phyloP scores from a whole-genome alignment of 1,140 invertebrate genomes.

The Platyscapa corneri region DNA sequence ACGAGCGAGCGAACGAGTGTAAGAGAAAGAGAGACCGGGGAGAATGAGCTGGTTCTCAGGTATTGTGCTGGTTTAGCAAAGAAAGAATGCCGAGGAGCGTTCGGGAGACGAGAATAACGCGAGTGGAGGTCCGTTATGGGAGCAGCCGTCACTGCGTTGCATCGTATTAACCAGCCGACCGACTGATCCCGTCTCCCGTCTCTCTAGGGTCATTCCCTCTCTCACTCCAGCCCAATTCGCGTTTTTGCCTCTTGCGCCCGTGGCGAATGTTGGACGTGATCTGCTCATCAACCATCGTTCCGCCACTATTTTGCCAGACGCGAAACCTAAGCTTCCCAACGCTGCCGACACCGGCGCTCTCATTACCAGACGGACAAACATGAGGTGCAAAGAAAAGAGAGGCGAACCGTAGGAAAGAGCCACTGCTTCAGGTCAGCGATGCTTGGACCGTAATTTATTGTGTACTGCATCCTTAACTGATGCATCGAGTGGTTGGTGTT shows the following conservation, averaged over 20 bases:
- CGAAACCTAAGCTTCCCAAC: too few species aligned
- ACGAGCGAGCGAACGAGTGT: too few species aligned
- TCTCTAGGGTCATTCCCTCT: constrained; percentile 39
- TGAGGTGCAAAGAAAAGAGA: neutral
- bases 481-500: constrained; percentile 1
- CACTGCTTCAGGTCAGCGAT: neutral
- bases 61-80: constrained; percentile 42
- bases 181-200: constrained; percentile 71
- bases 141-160: constrained; percentile 61
- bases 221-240: neutral
- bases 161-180: constrained; percentile 73
- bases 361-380: neutral
- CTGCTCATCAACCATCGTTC: neutral
- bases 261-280: constrained; percentile 27
- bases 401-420: neutral
- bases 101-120: constrained; percentile 13
- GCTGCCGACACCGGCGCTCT: too few species aligned
- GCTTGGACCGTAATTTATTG: neutral
- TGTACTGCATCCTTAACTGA: neutral
- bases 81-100: neutral
- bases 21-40: too few species aligned
- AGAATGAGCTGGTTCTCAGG: constrained; percentile 42
- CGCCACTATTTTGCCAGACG: neutral
- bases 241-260: neutral
- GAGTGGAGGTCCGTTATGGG: constrained; percentile 64